Conservation (phyloP, 2,113 vertebrate species). For the Cyprichromis sp. region DNA sequence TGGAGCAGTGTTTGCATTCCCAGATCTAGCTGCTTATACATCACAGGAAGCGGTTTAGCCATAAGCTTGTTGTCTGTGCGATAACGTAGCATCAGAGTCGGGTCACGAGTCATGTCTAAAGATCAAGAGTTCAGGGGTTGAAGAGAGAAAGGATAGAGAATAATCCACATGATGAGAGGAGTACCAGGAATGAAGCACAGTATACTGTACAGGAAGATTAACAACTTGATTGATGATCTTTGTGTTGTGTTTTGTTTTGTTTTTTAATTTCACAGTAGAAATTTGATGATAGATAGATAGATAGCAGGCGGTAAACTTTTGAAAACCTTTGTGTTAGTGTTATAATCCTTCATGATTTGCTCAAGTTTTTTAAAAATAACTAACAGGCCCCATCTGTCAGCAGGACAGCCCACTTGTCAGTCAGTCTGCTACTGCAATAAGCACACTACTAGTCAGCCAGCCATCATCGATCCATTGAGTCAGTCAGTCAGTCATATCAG, state of each 20-base stretch:
- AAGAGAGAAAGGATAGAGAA: constrained; percentile 39
- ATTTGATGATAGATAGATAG: not conserved
- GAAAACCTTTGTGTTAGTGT: not conserved
- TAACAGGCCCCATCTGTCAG: not conserved
- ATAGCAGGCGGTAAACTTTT: not conserved
- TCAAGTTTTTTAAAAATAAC: not conserved
- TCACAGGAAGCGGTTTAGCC: not conserved
- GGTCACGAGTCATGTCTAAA: constrained; percentile 30
- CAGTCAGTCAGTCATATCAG: not conserved
- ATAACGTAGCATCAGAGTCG: constrained; percentile 21
- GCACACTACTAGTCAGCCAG: constrained; percentile 18
- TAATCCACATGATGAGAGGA: constrained; percentile 62
- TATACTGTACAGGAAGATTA: constrained; percentile 17
- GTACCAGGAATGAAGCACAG: constrained; percentile 30
- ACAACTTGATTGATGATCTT: not conserved
- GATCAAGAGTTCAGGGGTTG: constrained; percentile 39
- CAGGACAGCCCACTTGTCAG: not conserved
- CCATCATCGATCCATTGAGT: constrained; percentile 29
- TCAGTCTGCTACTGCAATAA: constrained; percentile 13
- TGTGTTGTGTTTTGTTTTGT: not conserved
- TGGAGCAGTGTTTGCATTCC: constrained; percentile 30
- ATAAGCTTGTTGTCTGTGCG: constrained; percentile 48
- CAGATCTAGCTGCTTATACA: constrained; percentile 26
- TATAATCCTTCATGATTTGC: not conserved
- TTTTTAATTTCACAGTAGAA: not conserved